Evolutionary conservation across 2,797 vertebrate species (phyloP), one percentile per base, ranked within the genome.

Genomic region (Tiaroga cobitis): DNA sequence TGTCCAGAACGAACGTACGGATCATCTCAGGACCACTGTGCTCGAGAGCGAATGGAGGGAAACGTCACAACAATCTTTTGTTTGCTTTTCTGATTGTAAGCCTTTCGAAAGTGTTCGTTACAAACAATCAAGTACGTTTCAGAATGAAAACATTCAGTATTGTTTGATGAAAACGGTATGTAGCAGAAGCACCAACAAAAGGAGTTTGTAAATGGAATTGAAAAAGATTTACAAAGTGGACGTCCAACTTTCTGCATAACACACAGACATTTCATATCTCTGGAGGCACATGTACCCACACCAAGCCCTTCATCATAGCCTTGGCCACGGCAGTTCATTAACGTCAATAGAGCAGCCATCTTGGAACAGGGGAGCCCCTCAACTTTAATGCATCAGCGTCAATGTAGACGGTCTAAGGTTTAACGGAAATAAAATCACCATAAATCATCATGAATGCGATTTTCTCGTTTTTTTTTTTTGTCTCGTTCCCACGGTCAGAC

Each of bases 221-320:
- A 84, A 79, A 84, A 26, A 32, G 54, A 41, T 51, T 29, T 41
- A 73, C 54, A 74, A 80, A 39, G 43, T 18, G 76, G 69, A 85
- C 76, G 39, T 72, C 77, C 68, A 61, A 51, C 83, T 65, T 85
- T 85, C 83, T 72, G 63, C 76, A 24, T 43, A 59, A 78, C 68
- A 86, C 73, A 83, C 75, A 70, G 43, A 73, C 80, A 77, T 75
- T 69, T 69, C 2, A 80, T 49, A 69, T 69, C 72, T 82, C 81
- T 89, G 92, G 92, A 95, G 92, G 92, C 93, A 46, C 70, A 90
- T 65, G 91, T 85, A 89, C 90, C 92, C 93, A 90, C 92, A 91
- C 89, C 88, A 87, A 94, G 89, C 91, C 91, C 91, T 95, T 95
- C 91, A 93, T 92, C n/a, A n/a, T n/a, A n/a, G n/a, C n/a, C n/a